Base-by-base conservation (phyloP, 2,888 invertebrate genomes). In the Ophonus ardosiacus region DNA sequence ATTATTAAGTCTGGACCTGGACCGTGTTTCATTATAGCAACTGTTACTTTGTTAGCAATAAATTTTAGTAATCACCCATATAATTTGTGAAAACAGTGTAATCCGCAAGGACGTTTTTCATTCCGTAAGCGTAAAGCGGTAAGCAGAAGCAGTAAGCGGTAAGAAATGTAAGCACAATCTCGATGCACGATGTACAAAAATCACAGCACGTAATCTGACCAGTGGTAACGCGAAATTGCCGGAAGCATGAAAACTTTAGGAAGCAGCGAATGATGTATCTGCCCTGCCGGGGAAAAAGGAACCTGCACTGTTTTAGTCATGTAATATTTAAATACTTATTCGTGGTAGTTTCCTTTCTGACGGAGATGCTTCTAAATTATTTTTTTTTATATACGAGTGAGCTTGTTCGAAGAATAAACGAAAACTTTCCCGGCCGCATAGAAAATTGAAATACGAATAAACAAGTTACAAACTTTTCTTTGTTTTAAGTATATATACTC, bases 361-460 rank as follows among this genome's bases (percentile, higher is more conserved):
- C 18, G 80, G 80, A n/a, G n/a, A 80, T 40, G 40, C 40, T 80
- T 61, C 59, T 78, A 78, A 80, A 80, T 80, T 59, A 31, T 80
- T 59, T 61, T 79, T 59, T 17, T 51, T 17, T 74, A 18, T 78
- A 78, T 18, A 74, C 21, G 57, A 78, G 57, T 57, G 31, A 13
- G 31, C 31, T 59, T 31, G 78, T 57, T 78, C 59, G 59, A 78
- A 78, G 57, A 57, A 78, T 59, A 78, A 78, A 78, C 59, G 78
- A 78, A 56, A 78, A 78, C 21, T 78, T 78, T 78, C 10, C 76
- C 38, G n/a, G 78, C 59, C 57, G 78, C 56, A 57, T 59, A 31
- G 78, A 78, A 78, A 78, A 78, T 59, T 21, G 78, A 80, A 80
- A 61, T 40, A 63, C 59, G 80, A 40, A 61, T 80, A 80, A 80